Conservation (phyloP, 2,113 vertebrate genomes). For the Balaenoptera acutorostrata region DNA sequence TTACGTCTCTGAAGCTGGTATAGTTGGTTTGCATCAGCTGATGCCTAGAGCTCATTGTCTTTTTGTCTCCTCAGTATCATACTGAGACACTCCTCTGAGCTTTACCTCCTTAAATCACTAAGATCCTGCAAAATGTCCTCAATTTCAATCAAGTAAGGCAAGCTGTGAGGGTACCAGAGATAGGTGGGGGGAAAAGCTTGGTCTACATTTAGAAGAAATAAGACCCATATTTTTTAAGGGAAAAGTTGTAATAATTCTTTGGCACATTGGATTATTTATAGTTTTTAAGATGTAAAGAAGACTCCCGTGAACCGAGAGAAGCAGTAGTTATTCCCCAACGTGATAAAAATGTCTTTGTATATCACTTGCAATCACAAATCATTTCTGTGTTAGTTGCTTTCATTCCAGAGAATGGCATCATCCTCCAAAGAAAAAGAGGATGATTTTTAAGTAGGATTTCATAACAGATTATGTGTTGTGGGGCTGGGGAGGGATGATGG, state of each 20-base stretch:
- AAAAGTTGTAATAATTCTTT: neutral
- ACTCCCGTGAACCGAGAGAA: neutral
- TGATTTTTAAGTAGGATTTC: slow-evolving; percentile 8
- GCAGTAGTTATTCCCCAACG: neutral
- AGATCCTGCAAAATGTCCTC: neutral
- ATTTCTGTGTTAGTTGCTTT: neutral
- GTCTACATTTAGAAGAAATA: neutral
- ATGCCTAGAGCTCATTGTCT: neutral
- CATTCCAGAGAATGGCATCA: neutral
- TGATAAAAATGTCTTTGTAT: neutral
- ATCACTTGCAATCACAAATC: neutral
- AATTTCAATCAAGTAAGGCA: neutral
- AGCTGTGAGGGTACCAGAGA: neutral
- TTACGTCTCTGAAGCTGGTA: neutral
- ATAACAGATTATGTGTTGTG: neutral
- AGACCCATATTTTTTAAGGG: neutral
- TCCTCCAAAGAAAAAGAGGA: neutral
- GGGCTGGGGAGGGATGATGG: neutral
- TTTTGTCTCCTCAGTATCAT: neutral
- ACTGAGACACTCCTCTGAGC: neutral
- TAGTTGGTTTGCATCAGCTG: neutral
- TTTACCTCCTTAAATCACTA: neutral
- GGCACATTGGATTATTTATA: neutral
- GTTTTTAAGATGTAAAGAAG: slow-evolving; percentile 3
- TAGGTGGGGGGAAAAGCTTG: neutral